Conservation (phyloP, 2,113 vertebrate genomes). For the Pseudois nayaur region DNA sequence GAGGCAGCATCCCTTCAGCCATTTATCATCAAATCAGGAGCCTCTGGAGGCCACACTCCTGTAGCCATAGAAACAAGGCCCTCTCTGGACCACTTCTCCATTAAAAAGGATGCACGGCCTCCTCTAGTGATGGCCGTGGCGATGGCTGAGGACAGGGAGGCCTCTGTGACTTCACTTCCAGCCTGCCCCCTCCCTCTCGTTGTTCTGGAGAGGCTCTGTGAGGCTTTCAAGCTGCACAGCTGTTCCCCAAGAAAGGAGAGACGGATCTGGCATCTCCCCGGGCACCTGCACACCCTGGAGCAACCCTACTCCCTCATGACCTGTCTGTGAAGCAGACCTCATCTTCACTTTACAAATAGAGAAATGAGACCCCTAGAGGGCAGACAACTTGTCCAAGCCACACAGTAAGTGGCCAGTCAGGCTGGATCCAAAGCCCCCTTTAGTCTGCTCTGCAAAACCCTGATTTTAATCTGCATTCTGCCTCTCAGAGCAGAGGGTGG, state of each 20-base stretch:
- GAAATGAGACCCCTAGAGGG: background rate
- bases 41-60: constrained; percentile 40
- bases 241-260: background rate
- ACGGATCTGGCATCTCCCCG: background rate
- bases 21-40: constrained; percentile 48
- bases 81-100: constrained; percentile 75
- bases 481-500: background rate
- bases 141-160: background rate
- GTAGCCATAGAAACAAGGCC: constrained; percentile 83
- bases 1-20: background rate
- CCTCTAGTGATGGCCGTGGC: background rate
- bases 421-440: background rate
- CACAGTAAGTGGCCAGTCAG: background rate
- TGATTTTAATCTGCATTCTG: background rate
- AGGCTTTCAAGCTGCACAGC: background rate
- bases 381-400: no score
- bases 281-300: background rate
- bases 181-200: background rate
- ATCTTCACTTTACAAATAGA: background rate
- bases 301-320: background rate
- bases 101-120: constrained; percentile 43
- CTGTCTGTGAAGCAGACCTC: background rate
- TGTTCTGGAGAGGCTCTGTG: background rate
- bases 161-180: background rate
- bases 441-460: background rate